Evolutionary conservation across 2,888 invertebrate species (phyloP), one percentile per base, ranked within the genome.

Genomic region (Cerastoderma edule): DNA sequence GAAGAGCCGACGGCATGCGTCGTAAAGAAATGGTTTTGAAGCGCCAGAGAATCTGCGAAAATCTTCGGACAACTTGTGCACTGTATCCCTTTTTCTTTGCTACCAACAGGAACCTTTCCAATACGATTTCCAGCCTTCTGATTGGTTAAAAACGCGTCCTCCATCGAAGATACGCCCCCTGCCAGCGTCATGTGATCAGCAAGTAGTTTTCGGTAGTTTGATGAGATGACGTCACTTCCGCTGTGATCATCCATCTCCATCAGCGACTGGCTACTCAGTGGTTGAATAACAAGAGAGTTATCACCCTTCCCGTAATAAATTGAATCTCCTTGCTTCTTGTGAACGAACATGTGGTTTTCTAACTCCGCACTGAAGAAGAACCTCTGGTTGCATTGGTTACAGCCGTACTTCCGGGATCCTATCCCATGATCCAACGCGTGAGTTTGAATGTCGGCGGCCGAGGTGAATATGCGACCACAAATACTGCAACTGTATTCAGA

Each of bases 351-450:
- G 91, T 98, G 98, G 91, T 98, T 97, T 87, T 98, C 97, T 3
- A 98, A 93, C 91, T 98, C 98, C 0, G 97, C 96, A 39, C 96
- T 95, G 94, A 98, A 98, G 93, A 97, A 98, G 93, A 97, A 98
- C 86, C 96, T 96, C 81, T 96, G 95, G 0, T 95, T 95, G 91
- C 98, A 98, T 22, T 96, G 94, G 19, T 76, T 75, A 91, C 98
- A 98, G 91, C 96, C 96, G 92, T 97, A 98, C 0, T 97, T 97
- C 27, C 96, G 94, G 0, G 96, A 95, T 16, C 96, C 95, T 0
- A 95, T 93, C 0, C 97, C 96, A 91, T 98, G 98, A 83, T 96
- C 96, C 0, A 95, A 93, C 92, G 97, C 96, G 92, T 98, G 98
- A 67, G 95, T 95, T 90, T 97, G 96, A 6, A 98, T 94, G 0